Evolutionary conservation across 2,888 invertebrate species (phyloP).

Genomic region (Sesia apiformis): DNA sequence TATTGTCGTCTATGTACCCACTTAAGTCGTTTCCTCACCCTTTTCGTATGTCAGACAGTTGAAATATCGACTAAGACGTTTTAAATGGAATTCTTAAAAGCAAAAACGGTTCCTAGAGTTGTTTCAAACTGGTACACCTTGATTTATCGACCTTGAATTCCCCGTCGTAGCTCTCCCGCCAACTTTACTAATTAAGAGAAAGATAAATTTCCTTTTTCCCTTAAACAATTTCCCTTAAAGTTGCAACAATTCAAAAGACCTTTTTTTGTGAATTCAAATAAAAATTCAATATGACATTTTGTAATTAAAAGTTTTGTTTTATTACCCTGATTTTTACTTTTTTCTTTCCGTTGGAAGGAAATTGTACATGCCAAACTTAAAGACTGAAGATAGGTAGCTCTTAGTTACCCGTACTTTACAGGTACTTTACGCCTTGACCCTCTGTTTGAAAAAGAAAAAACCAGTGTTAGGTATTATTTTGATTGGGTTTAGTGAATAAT

Average conservation of each 20-base stretch:
- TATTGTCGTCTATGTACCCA: not conserved
- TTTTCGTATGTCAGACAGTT: conserved; percentile 17
- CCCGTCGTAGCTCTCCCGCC: conserved; percentile 40
- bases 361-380: no score
- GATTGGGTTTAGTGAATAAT: no score
- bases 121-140: conserved; percentile 54
- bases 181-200: conserved; percentile 71
- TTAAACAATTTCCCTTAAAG: conserved; percentile 62
- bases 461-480: no score
- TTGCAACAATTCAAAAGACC: conserved; percentile 39
- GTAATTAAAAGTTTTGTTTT: conserved; percentile 9
- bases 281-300: conserved; percentile 23
- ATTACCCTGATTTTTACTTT: not conserved
- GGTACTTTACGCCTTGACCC: no score
- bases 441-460: no score
- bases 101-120: conserved; percentile 35
- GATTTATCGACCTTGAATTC: conserved; percentile 66
- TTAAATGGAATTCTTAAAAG: conserved; percentile 39
- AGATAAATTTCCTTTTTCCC: conserved; percentile 68
- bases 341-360: no score
- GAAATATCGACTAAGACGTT: conserved; percentile 33
- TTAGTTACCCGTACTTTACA: no score
- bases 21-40: conserved; percentile 2
- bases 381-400: no score
- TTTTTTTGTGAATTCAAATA: conserved; percentile 32